phyloP scores from a whole-genome alignment of 1,140 invertebrate species.

The Leptestheria dahalacensis region DNA sequence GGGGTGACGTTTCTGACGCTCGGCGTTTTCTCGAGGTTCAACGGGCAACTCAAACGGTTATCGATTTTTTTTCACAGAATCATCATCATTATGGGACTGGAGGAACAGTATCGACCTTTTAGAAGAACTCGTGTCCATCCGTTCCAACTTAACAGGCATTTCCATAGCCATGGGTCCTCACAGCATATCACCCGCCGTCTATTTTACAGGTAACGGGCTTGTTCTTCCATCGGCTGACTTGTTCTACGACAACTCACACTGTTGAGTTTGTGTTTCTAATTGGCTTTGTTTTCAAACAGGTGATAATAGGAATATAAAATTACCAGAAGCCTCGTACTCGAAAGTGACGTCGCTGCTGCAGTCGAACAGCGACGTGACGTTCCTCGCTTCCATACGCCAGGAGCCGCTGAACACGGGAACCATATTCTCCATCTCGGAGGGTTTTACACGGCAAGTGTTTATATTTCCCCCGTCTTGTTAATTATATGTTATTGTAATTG shows the following conservation, averaged over 20 bases:
- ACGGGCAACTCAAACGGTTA: not conserved
- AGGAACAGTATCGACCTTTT: slow-evolving; percentile 9
- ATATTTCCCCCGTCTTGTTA: not conserved
- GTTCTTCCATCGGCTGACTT: not conserved
- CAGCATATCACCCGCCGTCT: slow-evolving; percentile 43
- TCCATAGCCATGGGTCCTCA: slow-evolving; percentile 41
- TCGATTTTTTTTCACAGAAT: not conserved
- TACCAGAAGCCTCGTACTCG: slow-evolving; percentile 46
- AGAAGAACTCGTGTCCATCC: slow-evolving; percentile 2
- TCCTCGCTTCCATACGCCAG: slow-evolving; percentile 57
- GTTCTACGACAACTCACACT: too few relatives aligned
- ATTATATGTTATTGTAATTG: not conserved
- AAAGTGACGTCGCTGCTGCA: slow-evolving; percentile 48
- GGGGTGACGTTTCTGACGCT: too few relatives aligned
- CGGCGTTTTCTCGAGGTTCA: not conserved
- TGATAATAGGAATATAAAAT: slow-evolving; percentile 51
- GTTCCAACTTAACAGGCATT: slow-evolving; percentile 31
- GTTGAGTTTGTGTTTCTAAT: not conserved
- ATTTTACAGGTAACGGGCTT: slow-evolving; percentile 24
- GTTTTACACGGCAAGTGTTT: slow-evolving; percentile 25
- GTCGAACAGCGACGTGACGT: slow-evolving; percentile 57
- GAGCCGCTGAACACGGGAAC: slow-evolving; percentile 64
- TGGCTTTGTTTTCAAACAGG: slow-evolving; percentile 33
- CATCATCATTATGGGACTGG: slow-evolving; percentile 6
- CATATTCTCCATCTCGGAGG: slow-evolving; percentile 55